These are phyloP conservation scores for Crocidura indochinensis DNA, from an alignment of 2,797 vertebrate species.

Conservation along the genomic window DNA sequence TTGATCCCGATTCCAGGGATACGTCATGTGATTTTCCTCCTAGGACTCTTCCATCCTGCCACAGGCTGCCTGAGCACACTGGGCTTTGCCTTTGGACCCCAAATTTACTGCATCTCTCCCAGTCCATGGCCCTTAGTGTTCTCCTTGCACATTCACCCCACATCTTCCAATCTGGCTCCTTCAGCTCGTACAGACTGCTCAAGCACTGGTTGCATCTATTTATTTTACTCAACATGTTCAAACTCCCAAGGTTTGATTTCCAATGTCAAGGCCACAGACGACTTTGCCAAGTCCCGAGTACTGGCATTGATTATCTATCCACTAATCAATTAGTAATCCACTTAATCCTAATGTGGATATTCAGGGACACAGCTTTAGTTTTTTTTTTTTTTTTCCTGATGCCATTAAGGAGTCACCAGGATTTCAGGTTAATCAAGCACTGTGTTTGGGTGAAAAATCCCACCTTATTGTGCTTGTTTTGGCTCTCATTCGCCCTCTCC, in stretches of 20 bases:
- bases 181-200: background rate
- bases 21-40: background rate
- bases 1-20: background rate
- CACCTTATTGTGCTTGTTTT: background rate
- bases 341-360: background rate
- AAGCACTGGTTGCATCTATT: background rate
- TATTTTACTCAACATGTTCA: background rate
- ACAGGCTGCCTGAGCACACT: background rate
- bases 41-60: background rate
- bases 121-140: no score
- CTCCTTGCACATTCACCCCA: background rate
- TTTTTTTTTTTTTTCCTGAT: background rate
- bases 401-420: background rate
- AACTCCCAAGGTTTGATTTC: conserved; percentile 6
- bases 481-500: no score
- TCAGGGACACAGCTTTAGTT: background rate
- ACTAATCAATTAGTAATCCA: background rate
- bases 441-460: background rate
- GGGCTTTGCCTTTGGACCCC: background rate
- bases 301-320: background rate
- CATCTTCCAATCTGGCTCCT: background rate
- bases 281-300: background rate
- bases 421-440: background rate
- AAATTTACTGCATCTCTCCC: background rate
- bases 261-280: background rate